Conservation (phyloP, 1,140 invertebrate species). For the Diorhabda elongata region DNA sequence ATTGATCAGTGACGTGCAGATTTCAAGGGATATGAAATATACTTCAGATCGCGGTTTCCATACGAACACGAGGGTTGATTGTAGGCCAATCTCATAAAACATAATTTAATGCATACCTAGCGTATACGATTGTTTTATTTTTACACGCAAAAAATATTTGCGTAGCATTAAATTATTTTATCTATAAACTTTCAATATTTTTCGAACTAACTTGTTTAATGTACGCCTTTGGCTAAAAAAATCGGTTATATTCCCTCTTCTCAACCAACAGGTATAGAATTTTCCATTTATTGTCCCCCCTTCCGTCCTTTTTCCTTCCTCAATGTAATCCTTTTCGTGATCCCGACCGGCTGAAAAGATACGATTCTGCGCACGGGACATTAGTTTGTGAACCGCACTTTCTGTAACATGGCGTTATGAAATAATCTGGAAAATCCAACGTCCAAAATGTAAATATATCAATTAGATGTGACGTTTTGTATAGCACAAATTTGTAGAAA, state of each 20-base stretch:
- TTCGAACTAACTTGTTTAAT: no score
- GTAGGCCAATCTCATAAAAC: no score
- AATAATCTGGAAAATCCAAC: neutral
- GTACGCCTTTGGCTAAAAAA: no score
- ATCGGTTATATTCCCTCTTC: neutral
- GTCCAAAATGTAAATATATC: conserved; percentile 9
- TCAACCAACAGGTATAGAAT: neutral
- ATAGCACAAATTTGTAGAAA: neutral
- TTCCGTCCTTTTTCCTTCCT: neutral
- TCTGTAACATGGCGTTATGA: conserved; percentile 12
- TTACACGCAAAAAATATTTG: no score
- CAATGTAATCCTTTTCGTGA: conserved; percentile 2
- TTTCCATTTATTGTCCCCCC: neutral
- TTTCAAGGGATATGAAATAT: no score
- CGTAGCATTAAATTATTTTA: no score
- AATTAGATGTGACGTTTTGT: neutral
- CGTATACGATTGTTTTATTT: no score
- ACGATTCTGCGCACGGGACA: conserved; percentile 1
- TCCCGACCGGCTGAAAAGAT: neutral
- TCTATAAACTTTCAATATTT: no score
- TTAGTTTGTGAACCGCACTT: conserved; percentile 10
- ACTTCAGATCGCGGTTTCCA: no score
- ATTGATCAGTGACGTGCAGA: no score
- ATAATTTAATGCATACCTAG: no score
- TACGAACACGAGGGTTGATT: no score